Base-by-base conservation (phyloP, 2,113 vertebrate species). In the Sceloporus tristichus region DNA sequence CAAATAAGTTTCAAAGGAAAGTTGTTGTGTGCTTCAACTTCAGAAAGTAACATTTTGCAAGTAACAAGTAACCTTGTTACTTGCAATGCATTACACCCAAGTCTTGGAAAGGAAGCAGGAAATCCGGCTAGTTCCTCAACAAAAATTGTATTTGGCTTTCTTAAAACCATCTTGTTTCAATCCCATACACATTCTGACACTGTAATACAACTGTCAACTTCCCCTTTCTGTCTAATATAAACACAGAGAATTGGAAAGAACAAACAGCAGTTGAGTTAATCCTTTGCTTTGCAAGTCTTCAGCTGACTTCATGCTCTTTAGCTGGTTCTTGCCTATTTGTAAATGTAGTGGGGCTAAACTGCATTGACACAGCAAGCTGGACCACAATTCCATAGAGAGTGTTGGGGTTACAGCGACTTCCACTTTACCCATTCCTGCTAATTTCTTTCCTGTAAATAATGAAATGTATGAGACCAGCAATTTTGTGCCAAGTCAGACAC, bases 111-210 rank as follows among this genome's bases (percentile, higher is more conserved):
- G 54, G 70, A 74, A 74, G 53, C 34, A 27, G 54, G 38, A 75
- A 23, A n/a, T 81, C 79, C 40, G 89, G 78, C 82, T 84, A 82
- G 85, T 93, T 91, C 82, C 91, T 48, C 70, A 9, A 23, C 91
- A 84, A 5, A 90, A 93, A 85, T 40, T 0, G 40, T 14, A 90
- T 87, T 89, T 87, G 56, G 23, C 75, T 89, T 56, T 77, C 90
- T 91, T 90, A 91, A 94, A 89, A 56, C 85, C 91, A 92, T 91
- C 88, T 94, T 95, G 93, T 89, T 95, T 87, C 94, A 91, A 94
- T 95, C 91, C 81, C 34, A 79, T 66, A 82, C 88, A 92, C 91
- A 82, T 92, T 76, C 89, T 87, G 79, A 92, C 85, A 92, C 27
- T 87, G 48, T 77, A 94, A 89, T 86, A 89, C 82, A 92, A 93